These are phyloP conservation scores for Nyleta sp. DNA, from an alignment of 2,888 invertebrate species.

Conservation along the genomic window DNA sequence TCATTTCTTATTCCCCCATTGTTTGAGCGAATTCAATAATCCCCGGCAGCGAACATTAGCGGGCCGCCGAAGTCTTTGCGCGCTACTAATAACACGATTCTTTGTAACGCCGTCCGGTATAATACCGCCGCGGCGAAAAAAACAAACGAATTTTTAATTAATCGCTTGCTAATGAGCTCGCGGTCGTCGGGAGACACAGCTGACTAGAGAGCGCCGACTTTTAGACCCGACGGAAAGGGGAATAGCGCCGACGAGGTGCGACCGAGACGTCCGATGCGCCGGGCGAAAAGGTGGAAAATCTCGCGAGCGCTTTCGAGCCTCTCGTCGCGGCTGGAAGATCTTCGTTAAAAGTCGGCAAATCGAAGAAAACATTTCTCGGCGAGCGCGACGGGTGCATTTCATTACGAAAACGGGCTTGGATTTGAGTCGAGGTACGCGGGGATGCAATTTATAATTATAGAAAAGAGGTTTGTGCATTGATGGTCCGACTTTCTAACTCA, in stretches of 20 bases:
- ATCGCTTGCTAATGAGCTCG: conserved; percentile 79
- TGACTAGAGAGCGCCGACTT: conserved; percentile 44
- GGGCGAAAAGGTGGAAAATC: conserved; percentile 52
- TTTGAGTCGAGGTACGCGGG: too few species aligned
- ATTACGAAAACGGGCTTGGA: too few species aligned
- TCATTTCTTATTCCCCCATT: conserved; percentile 55
- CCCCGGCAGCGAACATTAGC: conserved; percentile 45
- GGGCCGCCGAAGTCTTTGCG: conserved; percentile 35
- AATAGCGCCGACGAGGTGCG: too few species aligned
- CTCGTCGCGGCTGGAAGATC: conserved; percentile 56
- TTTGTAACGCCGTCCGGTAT: conserved; percentile 54
- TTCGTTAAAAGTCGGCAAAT: conserved; percentile 55
- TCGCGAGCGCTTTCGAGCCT: conserved; percentile 39
- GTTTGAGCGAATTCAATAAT: conserved; percentile 58
- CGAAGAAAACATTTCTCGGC: background rate
- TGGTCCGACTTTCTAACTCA: too few species aligned
- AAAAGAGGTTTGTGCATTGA: too few species aligned
- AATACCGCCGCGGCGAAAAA: conserved; percentile 57
- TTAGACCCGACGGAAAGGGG: conserved; percentile 34
- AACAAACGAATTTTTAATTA: conserved; percentile 79
- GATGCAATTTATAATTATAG: too few species aligned
- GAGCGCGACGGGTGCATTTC: background rate
- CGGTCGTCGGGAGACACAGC: conserved; percentile 66
- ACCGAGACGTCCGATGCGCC: too few species aligned
- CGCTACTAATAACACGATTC: conserved; percentile 53